A percentile compares a stretch with the other conserved stretches of the same genome.
Conservation (phyloP, 2,888 invertebrate species). For the Timema podura region DNA sequence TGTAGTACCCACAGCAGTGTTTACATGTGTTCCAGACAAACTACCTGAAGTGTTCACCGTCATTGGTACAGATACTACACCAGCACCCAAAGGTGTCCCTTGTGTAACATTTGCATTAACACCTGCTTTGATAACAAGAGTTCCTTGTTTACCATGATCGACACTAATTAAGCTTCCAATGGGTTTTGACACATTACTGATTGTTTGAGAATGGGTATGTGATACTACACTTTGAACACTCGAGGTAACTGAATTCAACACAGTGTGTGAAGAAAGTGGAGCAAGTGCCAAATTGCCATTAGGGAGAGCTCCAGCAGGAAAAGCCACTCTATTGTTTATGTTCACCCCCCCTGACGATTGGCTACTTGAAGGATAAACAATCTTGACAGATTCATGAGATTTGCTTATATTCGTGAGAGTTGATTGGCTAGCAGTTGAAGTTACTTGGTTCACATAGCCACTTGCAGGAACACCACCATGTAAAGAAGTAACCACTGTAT, state of each 20-base stretch:
- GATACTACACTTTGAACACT: conserved; percentile 42
- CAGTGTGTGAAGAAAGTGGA: conserved; percentile 49
- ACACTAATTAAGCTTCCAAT: conserved; percentile 33
- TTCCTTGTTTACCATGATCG: conserved; percentile 39
- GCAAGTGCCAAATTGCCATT: conserved; percentile 67
- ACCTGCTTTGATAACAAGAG: conserved; percentile 45
- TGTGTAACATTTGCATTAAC: conserved; percentile 36
- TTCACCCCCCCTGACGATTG: conserved; percentile 48
- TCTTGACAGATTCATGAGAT: conserved; percentile 53
- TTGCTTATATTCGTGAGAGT: conserved; percentile 43
- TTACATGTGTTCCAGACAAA: conserved; percentile 36
- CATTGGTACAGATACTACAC: conserved; percentile 62
- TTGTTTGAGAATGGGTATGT: conserved; percentile 32
- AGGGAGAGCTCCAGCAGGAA: conserved; percentile 56
- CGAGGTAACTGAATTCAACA: conserved; percentile 50
- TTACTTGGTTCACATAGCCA: conserved; percentile 40
- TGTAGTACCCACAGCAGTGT: conserved; percentile 45
- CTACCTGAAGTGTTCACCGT: conserved; percentile 53
- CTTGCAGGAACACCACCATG: conserved; percentile 35
- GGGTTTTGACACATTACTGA: conserved; percentile 34
- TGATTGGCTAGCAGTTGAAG: conserved; percentile 34
- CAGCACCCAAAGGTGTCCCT: conserved; percentile 38
- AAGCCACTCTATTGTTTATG: conserved; percentile 56
- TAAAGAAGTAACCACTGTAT: conserved; percentile 36
- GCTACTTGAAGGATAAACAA: conserved; percentile 52